These are phyloP conservation scores for Himalopsyche anomala DNA, from an alignment of 2,888 invertebrate species.

Conservation along the genomic window DNA sequence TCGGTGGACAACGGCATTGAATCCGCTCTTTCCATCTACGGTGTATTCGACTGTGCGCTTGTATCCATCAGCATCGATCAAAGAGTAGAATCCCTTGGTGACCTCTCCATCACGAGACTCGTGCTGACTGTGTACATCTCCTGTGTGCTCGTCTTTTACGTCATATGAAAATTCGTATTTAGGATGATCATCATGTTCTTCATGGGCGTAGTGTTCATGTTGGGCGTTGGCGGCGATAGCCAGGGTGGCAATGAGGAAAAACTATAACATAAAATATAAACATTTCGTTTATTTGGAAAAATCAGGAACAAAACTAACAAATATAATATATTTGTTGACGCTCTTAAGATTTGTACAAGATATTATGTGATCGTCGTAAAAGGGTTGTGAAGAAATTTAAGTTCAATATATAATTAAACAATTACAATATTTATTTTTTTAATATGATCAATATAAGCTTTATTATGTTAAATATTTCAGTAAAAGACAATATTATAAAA, in stretches of 20 bases:
- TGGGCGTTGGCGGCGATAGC: conserved; percentile 35
- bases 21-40: conserved; percentile 75
- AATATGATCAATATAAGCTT: too few species aligned
- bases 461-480: too few species aligned
- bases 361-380: too few species aligned
- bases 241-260: conserved; percentile 13
- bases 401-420: too few species aligned
- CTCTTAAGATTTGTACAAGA: too few species aligned
- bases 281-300: too few species aligned
- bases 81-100: conserved; percentile 77
- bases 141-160: conserved; percentile 78
- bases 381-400: too few species aligned
- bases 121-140: conserved; percentile 78
- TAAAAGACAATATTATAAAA: too few species aligned
- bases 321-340: too few species aligned
- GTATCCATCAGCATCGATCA: conserved; percentile 78
- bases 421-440: too few species aligned
- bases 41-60: conserved; percentile 77
- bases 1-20: conserved; percentile 74
- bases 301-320: too few species aligned
- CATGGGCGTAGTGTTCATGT: conserved; percentile 45
- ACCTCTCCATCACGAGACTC: conserved; percentile 78
- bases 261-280: not conserved
- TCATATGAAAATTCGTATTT: conserved; percentile 79
- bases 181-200: conserved; percentile 71